phyloP scores from a whole-genome alignment of 2,113 vertebrate species.

The Vulpes lagopus region DNA sequence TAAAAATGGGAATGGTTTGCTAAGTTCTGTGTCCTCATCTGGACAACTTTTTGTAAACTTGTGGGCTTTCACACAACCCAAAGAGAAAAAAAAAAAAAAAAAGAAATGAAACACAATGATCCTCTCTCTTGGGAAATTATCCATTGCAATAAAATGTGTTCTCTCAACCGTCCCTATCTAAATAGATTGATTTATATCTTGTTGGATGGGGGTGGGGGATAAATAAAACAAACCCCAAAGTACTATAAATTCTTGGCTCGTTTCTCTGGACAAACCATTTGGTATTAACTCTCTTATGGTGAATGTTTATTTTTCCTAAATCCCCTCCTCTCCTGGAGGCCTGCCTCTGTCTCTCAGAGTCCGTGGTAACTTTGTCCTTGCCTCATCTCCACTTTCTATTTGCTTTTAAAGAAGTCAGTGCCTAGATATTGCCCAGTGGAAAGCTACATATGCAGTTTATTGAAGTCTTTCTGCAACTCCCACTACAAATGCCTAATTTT shows the following conservation, averaged over 20 bases:
- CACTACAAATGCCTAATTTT: slow-evolving; percentile 60
- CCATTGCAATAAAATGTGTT: slow-evolving; percentile 73
- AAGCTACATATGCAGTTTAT: slow-evolving; percentile 52
- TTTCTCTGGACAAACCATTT: slow-evolving; percentile 51
- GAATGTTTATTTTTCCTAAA: slow-evolving; percentile 63
- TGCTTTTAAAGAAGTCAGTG: slow-evolving; percentile 63
- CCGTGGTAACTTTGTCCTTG: slow-evolving; percentile 27
- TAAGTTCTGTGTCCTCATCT: slow-evolving; percentile 72
- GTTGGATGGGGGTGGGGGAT: not conserved
- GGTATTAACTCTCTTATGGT: slow-evolving; percentile 48
- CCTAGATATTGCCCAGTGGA: slow-evolving; percentile 57
- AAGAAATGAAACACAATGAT: slow-evolving; percentile 64
- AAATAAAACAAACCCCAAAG: slow-evolving; percentile 74
- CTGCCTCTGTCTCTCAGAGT: not conserved
- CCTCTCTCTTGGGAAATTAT: slow-evolving; percentile 74
- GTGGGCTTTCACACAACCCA: slow-evolving; percentile 59
- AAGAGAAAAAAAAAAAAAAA: not conserved
- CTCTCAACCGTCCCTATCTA: slow-evolving; percentile 74
- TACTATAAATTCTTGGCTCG: slow-evolving; percentile 71
- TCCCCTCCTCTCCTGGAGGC: slow-evolving; percentile 57
- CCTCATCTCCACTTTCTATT: slow-evolving; percentile 54
- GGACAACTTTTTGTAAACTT: slow-evolving; percentile 75
- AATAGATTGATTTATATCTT: slow-evolving; percentile 81
- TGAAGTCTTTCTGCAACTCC: slow-evolving; percentile 62
- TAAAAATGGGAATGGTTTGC: slow-evolving; percentile 60